Evolutionary conservation across 2,113 vertebrate species (phyloP).

Genomic region (Taxidea taxus): DNA sequence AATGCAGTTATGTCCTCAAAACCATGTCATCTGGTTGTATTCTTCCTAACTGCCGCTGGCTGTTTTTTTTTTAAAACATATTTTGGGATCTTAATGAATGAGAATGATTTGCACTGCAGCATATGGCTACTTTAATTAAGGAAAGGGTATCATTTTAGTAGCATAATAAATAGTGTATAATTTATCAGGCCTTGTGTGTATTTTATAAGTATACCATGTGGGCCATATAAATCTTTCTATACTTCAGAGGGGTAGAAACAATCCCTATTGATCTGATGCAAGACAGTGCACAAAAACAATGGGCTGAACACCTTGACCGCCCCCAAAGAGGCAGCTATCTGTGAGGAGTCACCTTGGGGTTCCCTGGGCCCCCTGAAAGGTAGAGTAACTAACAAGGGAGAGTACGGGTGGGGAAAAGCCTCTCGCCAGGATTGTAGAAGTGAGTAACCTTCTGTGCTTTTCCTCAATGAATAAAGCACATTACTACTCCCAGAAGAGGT

Average conservation of each 20-base stretch:
- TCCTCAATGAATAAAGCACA: neutral
- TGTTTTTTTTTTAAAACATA: neutral
- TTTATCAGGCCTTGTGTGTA: conserved; percentile 59
- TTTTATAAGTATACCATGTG: conserved; percentile 44
- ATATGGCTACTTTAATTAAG: conserved; percentile 74
- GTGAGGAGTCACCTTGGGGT: neutral
- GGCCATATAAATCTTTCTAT: conserved; percentile 39
- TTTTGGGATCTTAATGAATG: conserved; percentile 64
- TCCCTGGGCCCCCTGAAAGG: neutral
- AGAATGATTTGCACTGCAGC: conserved; percentile 62
- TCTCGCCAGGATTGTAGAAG: neutral
- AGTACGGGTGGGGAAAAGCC: neutral
- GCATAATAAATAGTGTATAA: conserved; percentile 61
- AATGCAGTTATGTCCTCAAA: neutral
- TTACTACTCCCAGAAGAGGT: neutral
- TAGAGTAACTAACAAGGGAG: neutral
- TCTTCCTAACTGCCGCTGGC: conserved; percentile 11
- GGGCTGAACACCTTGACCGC: neutral
- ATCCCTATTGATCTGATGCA: neutral
- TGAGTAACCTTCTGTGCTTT: neutral
- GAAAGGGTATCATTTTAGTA: conserved; percentile 70
- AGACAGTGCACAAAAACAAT: neutral
- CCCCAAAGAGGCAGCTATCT: neutral
- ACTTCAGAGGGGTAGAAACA: neutral
- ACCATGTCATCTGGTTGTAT: neutral